Conservation (phyloP, 2,797 vertebrate species). For the Sebastes nivosus region DNA sequence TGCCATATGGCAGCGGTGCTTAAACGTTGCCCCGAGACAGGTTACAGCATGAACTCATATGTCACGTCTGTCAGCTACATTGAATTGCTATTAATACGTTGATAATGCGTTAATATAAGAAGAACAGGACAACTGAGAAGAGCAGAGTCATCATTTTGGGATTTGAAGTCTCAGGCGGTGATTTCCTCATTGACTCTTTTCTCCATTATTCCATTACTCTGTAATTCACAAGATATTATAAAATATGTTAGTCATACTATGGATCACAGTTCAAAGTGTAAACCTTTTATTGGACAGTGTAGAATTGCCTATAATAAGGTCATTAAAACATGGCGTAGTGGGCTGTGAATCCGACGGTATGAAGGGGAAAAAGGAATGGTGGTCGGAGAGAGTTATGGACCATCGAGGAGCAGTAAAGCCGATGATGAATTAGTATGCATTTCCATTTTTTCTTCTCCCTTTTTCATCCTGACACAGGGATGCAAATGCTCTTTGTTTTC, state of each 20-base stretch:
- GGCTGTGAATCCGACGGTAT: constrained; percentile 64
- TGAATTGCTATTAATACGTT: constrained; percentile 55
- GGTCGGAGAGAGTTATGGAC: constrained; percentile 75
- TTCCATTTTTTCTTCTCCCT: constrained; percentile 66
- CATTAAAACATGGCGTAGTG: constrained; percentile 75
- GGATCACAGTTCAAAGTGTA: constrained; percentile 79
- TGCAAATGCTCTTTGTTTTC: constrained; percentile 95
- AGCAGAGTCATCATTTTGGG: constrained; percentile 30
- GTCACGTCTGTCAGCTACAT: constrained; percentile 71
- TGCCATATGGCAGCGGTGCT: constrained; percentile 79
- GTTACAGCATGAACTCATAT: constrained; percentile 69
- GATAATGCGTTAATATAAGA: constrained; percentile 39
- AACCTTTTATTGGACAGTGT: constrained; percentile 74
- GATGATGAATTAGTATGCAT: constrained; percentile 91
- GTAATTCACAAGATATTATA: constrained; percentile 71
- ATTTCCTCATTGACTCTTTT: constrained; percentile 53
- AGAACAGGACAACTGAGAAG: constrained; percentile 29
- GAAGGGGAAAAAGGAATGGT: constrained; percentile 73
- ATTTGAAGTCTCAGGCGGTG: constrained; percentile 18
- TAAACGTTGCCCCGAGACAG: constrained; percentile 75
- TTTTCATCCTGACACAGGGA: constrained; percentile 87
- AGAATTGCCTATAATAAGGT: constrained; percentile 78
- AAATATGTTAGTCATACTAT: constrained; percentile 77
- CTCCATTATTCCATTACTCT: constrained; percentile 72
- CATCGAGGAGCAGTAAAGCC: constrained; percentile 84